Evolutionary conservation across 2,113 vertebrate species (phyloP), one percentile per base, ranked within the genome.

Genomic region (Hippocampus abdominalis): DNA sequence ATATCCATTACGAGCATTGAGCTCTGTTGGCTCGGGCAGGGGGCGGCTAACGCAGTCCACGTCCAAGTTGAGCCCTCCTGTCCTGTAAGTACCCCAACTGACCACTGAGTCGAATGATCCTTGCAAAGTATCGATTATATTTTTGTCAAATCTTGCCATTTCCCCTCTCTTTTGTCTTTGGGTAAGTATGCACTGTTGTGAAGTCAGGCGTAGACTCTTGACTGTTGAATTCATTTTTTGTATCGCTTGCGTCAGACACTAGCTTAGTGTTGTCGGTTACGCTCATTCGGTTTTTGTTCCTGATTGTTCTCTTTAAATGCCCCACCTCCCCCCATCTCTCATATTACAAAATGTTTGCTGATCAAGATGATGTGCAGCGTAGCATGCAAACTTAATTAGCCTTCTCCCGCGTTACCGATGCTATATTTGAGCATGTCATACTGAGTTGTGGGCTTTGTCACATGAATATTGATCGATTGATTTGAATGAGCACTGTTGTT

Each of bases 81-180:
- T 87, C 93, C 94, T 98, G 96, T 98, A 98, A 98, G 97, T 99
- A 99, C 96, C 27, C 27, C 94, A 94, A 87, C 73, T 85, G 79
- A 88, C 72, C 74, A 18, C 16, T 82, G 68, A 82, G 75, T 78
- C 78, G 85, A 85, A 71, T 77, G 48, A 85, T 89, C 87, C 87
- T 89, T 91, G 80, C 81, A 76, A 84, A 75, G 39, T 73, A 80
- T 82, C 86, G 32, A 39, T 68, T 77, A 80, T 54, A 63, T 42
- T 69, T 84, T 85, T 87, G 65, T 86, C 71, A 76, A 68, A 80
- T 80, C 79, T 84, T 86, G 66, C 80, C 48, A 74, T 79, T 83
- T 76, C 68, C 73, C 80, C 25, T 61, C 73, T 76, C 29, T 61
- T 64, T 66, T 84, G 61, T 79, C 71, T 29, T 69, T 86, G 87